Percentiles rank a stretch among this genome's conserved stretches.
phyloP scores from a whole-genome alignment of 2,888 invertebrate species.

The Sthenelais limicola region DNA sequence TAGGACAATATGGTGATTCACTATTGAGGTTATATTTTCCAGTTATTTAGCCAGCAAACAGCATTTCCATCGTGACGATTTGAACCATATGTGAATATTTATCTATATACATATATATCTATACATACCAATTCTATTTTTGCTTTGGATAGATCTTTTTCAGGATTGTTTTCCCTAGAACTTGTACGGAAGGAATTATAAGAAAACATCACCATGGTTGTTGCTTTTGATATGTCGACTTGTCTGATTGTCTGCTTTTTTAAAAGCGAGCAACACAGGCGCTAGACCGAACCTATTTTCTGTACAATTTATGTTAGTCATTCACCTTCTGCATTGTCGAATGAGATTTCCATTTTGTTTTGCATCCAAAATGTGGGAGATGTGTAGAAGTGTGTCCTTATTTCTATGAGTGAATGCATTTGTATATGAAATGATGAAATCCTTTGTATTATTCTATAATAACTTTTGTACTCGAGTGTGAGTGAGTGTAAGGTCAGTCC shows the following conservation, averaged over 20 bases:
- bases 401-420: too few relatives aligned
- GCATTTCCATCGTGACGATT: conserved; percentile 10
- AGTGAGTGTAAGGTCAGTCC: too few relatives aligned
- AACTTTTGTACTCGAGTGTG: too few relatives aligned
- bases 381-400: conserved; percentile 16
- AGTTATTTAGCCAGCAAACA: too few relatives aligned
- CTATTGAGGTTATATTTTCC: too few relatives aligned
- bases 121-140: conserved; percentile 20
- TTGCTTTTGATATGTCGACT: conserved; percentile 17
- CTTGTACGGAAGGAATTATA: too few relatives aligned
- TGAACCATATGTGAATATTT: conserved; percentile 10
- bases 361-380: not conserved
- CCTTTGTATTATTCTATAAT: too few relatives aligned
- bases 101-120: conserved; percentile 18
- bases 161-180: not conserved
- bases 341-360: conserved; percentile 36
- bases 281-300: not conserved
- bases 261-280: not conserved
- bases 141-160: conserved; percentile 23
- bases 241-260: not conserved
- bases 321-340: conserved; percentile 21
- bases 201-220: not conserved
- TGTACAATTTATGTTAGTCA: conserved; percentile 1
- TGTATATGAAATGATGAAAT: too few relatives aligned
- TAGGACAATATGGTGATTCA: too few relatives aligned